Evolutionary conservation across 2,797 vertebrate genomes (phyloP).

Genomic region (Cryptoprocta ferox): DNA sequence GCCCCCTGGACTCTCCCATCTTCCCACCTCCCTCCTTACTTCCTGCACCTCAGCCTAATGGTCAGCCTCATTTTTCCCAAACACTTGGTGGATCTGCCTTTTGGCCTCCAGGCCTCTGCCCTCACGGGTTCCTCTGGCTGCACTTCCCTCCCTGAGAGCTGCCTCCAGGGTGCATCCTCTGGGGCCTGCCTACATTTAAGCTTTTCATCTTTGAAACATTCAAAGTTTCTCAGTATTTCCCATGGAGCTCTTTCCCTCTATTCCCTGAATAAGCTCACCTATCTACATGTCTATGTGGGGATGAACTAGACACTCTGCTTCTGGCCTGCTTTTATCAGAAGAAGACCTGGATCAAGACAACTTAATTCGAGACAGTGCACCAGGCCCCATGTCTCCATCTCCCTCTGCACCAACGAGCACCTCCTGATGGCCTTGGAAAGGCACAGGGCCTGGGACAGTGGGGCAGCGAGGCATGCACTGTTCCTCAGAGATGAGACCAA

Average conservation of each 20-base stretch:
- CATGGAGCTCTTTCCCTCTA: neutral
- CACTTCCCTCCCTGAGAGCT: rapidly evolving
- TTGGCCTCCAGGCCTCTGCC: neutral
- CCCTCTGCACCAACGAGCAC: rapidly evolving
- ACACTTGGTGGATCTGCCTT: neutral
- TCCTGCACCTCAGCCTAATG: rapidly evolving
- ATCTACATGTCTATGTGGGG: neutral
- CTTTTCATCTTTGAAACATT: neutral
- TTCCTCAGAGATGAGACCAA: neutral
- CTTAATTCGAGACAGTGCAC: neutral
- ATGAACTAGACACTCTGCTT: neutral
- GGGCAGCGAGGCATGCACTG: neutral
- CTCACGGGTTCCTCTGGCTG: rapidly evolving
- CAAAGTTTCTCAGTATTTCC: neutral
- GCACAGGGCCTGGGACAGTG: rapidly evolving
- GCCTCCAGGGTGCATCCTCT: too few relatives aligned
- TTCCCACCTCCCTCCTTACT: neutral
- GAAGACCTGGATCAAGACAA: neutral
- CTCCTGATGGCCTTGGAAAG: neutral
- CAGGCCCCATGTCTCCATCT: too few relatives aligned
- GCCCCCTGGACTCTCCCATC: neutral
- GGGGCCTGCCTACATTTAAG: neutral
- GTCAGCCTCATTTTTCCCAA: neutral
- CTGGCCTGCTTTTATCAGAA: neutral
- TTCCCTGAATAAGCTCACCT: neutral